These are phyloP conservation scores for Helogale parvula DNA, from an alignment of 2,113 vertebrate genomes.

Conservation along the genomic window DNA sequence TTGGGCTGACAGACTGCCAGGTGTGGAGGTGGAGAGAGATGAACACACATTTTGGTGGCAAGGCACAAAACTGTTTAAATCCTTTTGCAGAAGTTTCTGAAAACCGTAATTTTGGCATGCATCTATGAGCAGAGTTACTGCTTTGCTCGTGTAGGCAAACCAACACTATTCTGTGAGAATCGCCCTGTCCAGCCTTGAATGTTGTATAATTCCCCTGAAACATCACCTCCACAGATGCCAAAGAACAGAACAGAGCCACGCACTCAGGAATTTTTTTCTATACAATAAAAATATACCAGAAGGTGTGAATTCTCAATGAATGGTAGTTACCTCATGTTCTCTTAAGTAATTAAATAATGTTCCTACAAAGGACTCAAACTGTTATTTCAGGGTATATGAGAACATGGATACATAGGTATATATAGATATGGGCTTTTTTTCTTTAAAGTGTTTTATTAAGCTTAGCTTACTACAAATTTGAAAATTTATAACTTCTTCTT, in stretches of 20 bases:
- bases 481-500: neutral
- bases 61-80: conserved; percentile 77
- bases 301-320: conserved; percentile 61
- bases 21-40: conserved; percentile 82
- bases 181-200: conserved; percentile 24
- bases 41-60: conserved; percentile 78
- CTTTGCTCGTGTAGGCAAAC: conserved; percentile 52
- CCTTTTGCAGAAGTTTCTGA: conserved; percentile 72
- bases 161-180: conserved; percentile 4
- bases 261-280: conserved; percentile 31
- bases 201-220: conserved; percentile 50
- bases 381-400: neutral
- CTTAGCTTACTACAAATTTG: conserved; percentile 7
- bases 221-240: conserved; percentile 50
- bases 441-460: conserved; percentile 19
- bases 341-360: conserved; percentile 38
- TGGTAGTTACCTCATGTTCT: conserved; percentile 24
- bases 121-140: conserved; percentile 15
- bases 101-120: conserved; percentile 72
- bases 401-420: neutral
- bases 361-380: conserved; percentile 16
- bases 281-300: conserved; percentile 51
- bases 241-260: conserved; percentile 17
- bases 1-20: conserved; percentile 81
- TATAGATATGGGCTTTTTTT: neutral